Evolutionary conservation across 2,888 invertebrate species (phyloP), one percentile per base, ranked within the genome.

Genomic region (Drosophila histrio): DNA sequence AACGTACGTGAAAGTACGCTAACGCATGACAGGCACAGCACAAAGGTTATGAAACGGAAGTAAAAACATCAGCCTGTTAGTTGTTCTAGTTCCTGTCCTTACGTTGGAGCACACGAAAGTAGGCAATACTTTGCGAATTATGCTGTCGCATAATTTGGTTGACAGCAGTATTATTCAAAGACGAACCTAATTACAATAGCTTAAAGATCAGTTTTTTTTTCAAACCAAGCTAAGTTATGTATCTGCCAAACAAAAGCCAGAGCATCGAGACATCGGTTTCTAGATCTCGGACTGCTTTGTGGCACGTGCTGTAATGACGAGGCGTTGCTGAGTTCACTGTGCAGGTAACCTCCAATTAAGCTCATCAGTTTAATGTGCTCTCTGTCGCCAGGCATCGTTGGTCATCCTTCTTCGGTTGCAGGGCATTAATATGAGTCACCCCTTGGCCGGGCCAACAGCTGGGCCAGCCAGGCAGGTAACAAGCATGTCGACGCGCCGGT

Each of bases 331-430:
- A 24, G 61, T 43, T 65, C 64, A 50, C 52, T 63, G 64, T 68
- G 75, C 69, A 77, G 78, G 81, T 86, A 85, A 85, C 83, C 85
- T 77, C 73, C 85, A 85, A 85, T 85, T 87, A 85, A 85, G 85
- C 87, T 87, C 87, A 87, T 85, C 85, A 87, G 87, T 77, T 85
- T 87, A 85, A 85, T 87, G 86, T 82, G 78, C 64, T 77, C 78
- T 69, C 71, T 66, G 82, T 80, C 85, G 72, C 75, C 72, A 58
- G 54, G 53, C 54, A 58, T 46, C 47, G 57, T 17, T 19, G 41
- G 41, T 38, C 54, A 32, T 65, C 44, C 47, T 36, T 53, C 49
- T 43, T 43, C 39, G 22, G 21, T 39, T 49, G 64, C 57, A 59
- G 57, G 63, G 70, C 80, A 87, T 85, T 87, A 85, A 85, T 87